Evolutionary conservation across 2,888 invertebrate species (phyloP), one percentile per base, ranked within the genome.

Genomic region (Desoria tigrina): DNA sequence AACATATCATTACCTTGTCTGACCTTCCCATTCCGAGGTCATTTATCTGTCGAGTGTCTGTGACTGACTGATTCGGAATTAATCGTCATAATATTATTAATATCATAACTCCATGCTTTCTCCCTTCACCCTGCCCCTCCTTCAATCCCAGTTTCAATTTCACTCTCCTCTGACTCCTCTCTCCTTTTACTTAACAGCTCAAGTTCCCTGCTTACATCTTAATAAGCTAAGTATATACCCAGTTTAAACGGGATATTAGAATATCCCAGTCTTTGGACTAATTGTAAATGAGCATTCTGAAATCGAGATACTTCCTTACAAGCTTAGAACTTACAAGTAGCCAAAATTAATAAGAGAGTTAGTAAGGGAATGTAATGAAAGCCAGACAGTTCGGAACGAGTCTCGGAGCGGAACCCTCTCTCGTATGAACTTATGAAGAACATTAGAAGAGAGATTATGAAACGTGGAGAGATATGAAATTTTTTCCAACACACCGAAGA

Each of bases 1-100:
- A 74, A 74, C 74, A 74, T 72, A 72, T 71, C 71, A 74, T 76
- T 74, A 76, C 75, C 75, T 76, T 76, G 75, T 74, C 69, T 71
- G 72, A 72, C 74, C 71, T 71, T 65, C 69, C 62, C 64, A 65
- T 53, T 65, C 59, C 65, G 55, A 61, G 69, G 69, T 73, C 74
- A 71, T 76, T 76, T 73, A 73, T 75, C 72, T 74, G 69, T 72
- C 59, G 69, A 70, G 69, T 75, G 74, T 74, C 76, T 76, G 76
- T 70, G 62, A 69, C 69, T 73, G 76, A 76, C 74, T 76, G 69
- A 70, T 67, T 66, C 61, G 56, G 58, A 71, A 71, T 71, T 71
- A 71, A 69, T 71, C 71, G 65, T 65, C 53, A 37, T 61, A 60
- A 60, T 32, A 23, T 60, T 50, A 60, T 51, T 60, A 53, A 60